phyloP scores from a whole-genome alignment of 2,888 invertebrate species.

The Heliconius aoede region DNA sequence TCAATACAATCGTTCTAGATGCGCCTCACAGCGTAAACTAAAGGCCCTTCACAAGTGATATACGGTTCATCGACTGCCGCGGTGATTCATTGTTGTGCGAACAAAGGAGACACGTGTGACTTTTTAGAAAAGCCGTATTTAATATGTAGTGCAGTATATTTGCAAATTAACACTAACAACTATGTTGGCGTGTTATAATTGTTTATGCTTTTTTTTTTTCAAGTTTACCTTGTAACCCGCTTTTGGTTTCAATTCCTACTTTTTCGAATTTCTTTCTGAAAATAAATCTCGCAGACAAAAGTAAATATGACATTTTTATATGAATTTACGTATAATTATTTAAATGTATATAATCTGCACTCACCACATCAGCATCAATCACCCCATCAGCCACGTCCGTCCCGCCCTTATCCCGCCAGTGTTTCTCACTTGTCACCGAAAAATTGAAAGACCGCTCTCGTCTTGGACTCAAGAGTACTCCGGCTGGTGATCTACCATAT shows the following conservation, averaged over 20 bases:
- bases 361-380: constrained; percentile 70
- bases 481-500: constrained; percentile 74
- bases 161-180: constrained; percentile 46
- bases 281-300: no score
- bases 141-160: constrained; percentile 37
- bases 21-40: neutral
- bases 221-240: no score
- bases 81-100: constrained; percentile 49
- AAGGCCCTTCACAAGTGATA: constrained; percentile 36
- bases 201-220: neutral
- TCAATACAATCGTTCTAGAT: neutral
- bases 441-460: constrained; percentile 75
- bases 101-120: constrained; percentile 55
- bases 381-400: constrained; percentile 74
- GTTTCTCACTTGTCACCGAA: constrained; percentile 75
- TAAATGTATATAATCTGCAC: constrained; percentile 45
- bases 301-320: neutral
- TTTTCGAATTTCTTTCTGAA: no score
- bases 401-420: constrained; percentile 79
- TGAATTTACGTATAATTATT: neutral
- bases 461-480: constrained; percentile 72
- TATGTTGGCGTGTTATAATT: constrained; percentile 23
- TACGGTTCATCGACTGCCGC: constrained; percentile 54
- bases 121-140: constrained; percentile 53
- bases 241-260: no score